Base-by-base conservation (phyloP, 1,140 invertebrate species). In the Cydia splendana region DNA sequence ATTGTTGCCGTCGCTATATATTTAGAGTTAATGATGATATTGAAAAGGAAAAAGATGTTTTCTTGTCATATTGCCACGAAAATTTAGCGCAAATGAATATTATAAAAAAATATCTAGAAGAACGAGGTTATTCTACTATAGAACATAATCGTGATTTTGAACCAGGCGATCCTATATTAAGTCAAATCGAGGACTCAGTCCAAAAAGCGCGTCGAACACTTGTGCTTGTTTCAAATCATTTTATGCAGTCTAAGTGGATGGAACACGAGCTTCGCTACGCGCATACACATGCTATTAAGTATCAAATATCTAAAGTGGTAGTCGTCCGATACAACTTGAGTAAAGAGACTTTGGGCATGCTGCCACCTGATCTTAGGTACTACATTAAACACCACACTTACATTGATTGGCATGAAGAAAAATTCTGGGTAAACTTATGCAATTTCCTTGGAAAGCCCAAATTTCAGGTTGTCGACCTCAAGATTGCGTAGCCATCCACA, bases 311-410 rank as follows among this genome's bases (percentile, higher is more conserved):
- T 9, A 62, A 62, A 20, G 57, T 62, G 18, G 18, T 62, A 62
- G 18, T 62, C 5, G 15, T 62, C 7, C 18, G 7, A 10, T 62
- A 62, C 5, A 62, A 96, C 97, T 81, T 95, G 95, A 20, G 93
- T 95, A 10, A 94, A 95, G 7, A 28, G 7, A 0, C 93, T 95
- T 2, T 93, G 93, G n/a, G 94, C 95, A 91, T 95, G 65, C 86
- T 98, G 67, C 96, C 97, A 79, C 91, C 95, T 2, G 96, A 98
- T 83, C 88, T 98, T 2, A 94, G 95, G 81, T 93, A 95, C 0
- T 97, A 98, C 80, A 85, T 98, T 28, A 30, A 94, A 24, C 97
- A 96, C 86, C 98, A 98, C 85, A 98, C 97, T 0, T 98, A 98
- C 83, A 94, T 98, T 0, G 95, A 97, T 83, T 97, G 96, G 96